Evolutionary conservation across 2,797 vertebrate genomes (phyloP), one percentile per base, ranked within the genome.

Genomic region (Dallia pectoralis): DNA sequence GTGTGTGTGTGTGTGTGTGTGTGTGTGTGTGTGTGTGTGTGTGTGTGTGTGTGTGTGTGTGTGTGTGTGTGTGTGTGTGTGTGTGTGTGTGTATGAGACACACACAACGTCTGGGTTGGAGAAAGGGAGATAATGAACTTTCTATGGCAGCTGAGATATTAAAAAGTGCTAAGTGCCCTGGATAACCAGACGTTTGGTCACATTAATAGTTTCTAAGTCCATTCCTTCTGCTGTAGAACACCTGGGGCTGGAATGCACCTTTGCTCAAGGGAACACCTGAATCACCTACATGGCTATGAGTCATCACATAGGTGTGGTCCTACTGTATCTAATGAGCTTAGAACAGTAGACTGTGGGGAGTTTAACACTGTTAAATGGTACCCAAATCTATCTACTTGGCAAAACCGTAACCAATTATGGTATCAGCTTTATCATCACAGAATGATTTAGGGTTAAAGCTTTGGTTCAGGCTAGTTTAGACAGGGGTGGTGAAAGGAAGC

Each of bases 341-440:
- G 22, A 40, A 29, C 62, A 30, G 18, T 7, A 64, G 30, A 64
- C 62, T 30, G 29, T 29, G 5, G 27, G 29, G 61, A 69, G 30
- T 59, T 59, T 59, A 30, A 59, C 67, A 44, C 40, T 11, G 40
- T 22, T 77, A 44, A 73, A 73, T 59, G 27, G 36, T 61, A 2
- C 63, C 33, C 32, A 66, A 73, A 19, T 47, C 32, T 59, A 44
- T 66, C 71, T 61, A 48, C 29, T 33, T 36, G 59, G 67, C 48
- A 36, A 69, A 66, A 56, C 51, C 51, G 19, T 68, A 80, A 70
- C 79, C 79, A 67, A 69, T 74, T 74, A 78, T 62, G 48, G 29
- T 15, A 16, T 64, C 16, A n/a, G 49, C 66, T 12, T 29, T 74
- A 33, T 71, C 73, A 74, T 77, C 73, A 74, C 29, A 22, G 18